phyloP scores from a whole-genome alignment of 2,113 vertebrate species.

The Malurus melanocephalus region DNA sequence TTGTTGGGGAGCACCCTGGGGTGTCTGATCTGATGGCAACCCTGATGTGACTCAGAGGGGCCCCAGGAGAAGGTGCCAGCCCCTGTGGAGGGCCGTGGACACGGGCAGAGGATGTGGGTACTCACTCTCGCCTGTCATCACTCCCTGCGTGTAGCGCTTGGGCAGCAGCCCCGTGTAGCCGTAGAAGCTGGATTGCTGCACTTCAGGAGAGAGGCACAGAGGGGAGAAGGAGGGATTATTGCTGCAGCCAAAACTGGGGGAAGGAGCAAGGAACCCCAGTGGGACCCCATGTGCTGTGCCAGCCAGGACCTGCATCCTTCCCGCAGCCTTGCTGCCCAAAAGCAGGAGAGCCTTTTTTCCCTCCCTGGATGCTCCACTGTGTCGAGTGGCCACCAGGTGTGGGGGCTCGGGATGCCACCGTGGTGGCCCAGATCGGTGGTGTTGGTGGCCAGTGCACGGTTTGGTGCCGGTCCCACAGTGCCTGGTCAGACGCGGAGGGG shows the following conservation, averaged over 20 bases:
- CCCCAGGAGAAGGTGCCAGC: not conserved
- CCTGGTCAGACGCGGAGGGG: not conserved
- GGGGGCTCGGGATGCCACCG: not conserved
- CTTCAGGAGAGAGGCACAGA: constrained; percentile 71
- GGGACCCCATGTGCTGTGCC: not conserved
- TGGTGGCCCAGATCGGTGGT: too few species aligned
- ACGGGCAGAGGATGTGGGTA: not conserved
- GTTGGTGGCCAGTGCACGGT: accelerated
- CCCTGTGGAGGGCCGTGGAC: accelerated
- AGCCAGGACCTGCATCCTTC: not conserved
- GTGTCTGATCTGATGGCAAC: not conserved
- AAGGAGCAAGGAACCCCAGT: not conserved
- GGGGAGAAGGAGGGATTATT: constrained; percentile 15
- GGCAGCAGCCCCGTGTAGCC: constrained; percentile 98
- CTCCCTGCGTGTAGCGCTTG: constrained; percentile 96
- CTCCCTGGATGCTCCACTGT: not conserved
- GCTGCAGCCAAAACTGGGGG: accelerated
- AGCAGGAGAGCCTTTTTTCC: accelerated
- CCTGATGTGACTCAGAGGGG: not conserved
- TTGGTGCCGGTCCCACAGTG: not conserved
- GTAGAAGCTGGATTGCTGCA: constrained; percentile 99
- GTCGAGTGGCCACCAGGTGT: not conserved
- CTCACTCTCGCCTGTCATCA: constrained; percentile 99
- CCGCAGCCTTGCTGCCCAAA: not conserved
- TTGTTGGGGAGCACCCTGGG: not conserved